Evolutionary conservation across 2,888 invertebrate species (phyloP), one percentile per base, ranked within the genome.

Genomic region (Nyleta sp.): DNA sequence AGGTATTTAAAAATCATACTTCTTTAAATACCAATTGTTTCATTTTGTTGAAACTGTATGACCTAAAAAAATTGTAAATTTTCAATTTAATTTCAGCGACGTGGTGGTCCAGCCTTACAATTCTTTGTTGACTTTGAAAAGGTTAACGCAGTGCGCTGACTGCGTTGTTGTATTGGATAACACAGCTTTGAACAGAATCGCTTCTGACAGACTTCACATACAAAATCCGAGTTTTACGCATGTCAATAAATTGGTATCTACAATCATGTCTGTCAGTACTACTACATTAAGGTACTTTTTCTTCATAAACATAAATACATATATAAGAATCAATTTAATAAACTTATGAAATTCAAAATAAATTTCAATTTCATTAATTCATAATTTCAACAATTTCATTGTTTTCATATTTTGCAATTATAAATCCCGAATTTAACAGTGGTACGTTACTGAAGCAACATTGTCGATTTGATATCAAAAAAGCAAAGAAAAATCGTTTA

Each of bases 191-290:
- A 98, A 99, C 92, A 93, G 97, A 78, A 97, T 97, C 84, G 98
- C 98, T 18, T 95, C 96, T 7, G 99, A 99, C 88, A 93, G 98
- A 48, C 93, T 99, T 24, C 98, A 97, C 86, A 97, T 99, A 86
- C 96, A 98, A 90, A 99, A 98, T 91, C 99, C 99, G 0, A 96
- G 97, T 0, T 99, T 99, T 88, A 95, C 97, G 17, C 98, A 99
- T 91, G 99, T 99, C 85, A 99, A 99, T 91, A 96, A 97, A 40
- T 93, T 99, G 68, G 99, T 99, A 0, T 98, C 98, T 10, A 99
- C 98, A 2, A 99, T 99, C 59, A 99, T 99, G 99, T 98, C 98
- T 31, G 98, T 98, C 33, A 97, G 97, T 83, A 99, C 99, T 0
- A 96, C 99, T 8, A 99, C 99, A 1, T 92, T 98, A 38, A 94